Evolutionary conservation across 1,140 invertebrate species (phyloP).

Genomic region (Microvelia longipes): DNA sequence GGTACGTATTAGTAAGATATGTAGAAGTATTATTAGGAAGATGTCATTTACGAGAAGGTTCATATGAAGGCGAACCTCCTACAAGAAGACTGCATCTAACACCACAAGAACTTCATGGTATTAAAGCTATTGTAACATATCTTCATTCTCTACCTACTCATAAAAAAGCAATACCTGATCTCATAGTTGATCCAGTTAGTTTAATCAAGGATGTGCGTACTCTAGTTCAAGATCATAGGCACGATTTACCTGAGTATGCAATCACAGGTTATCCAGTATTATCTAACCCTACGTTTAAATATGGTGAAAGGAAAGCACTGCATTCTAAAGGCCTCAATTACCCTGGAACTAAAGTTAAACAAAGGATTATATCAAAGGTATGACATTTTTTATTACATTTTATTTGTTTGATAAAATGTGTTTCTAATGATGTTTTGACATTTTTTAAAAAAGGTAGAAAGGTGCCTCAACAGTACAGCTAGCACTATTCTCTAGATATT

Average conservation of each 20-base stretch:
- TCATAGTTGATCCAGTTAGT: constrained; percentile 75
- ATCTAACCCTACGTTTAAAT: constrained; percentile 14
- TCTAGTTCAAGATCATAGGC: constrained; percentile 70
- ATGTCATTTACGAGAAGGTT: constrained; percentile 50
- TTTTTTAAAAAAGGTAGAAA: too few species aligned
- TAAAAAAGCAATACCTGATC: constrained; percentile 81
- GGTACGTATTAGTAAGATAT: constrained; percentile 83
- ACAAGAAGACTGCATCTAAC: constrained; percentile 56
- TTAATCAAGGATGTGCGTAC: constrained; percentile 77
- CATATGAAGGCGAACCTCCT: constrained; percentile 30
- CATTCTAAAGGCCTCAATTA: constrained; percentile 3
- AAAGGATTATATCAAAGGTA: neutral
- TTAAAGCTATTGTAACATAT: constrained; percentile 84
- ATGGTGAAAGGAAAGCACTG: constrained; percentile 11
- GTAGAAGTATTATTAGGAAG: constrained; percentile 73
- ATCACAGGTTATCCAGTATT: constrained; percentile 46
- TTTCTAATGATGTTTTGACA: too few species aligned
- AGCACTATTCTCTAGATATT: too few species aligned
- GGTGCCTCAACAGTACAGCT: too few species aligned
- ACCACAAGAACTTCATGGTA: constrained; percentile 63
- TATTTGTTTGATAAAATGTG: too few species aligned
- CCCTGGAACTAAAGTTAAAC: constrained; percentile 5
- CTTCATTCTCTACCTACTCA: constrained; percentile 70
- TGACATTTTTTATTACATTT: neutral
- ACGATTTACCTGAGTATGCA: constrained; percentile 66